Conservation (phyloP, 2,113 vertebrate genomes). For the Morone chrysops region DNA sequence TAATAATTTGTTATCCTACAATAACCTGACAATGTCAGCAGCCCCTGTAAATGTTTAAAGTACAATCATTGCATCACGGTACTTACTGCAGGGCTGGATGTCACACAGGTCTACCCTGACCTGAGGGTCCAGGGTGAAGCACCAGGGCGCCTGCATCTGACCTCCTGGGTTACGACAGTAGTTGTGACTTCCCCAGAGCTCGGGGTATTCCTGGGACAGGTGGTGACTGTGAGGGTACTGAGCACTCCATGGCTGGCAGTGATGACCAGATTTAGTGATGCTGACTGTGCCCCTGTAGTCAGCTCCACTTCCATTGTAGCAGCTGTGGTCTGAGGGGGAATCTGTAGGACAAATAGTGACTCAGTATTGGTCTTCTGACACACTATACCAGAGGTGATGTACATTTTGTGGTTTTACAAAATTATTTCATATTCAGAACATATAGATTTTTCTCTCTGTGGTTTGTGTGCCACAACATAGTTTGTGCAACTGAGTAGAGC, state of each 20-base stretch:
- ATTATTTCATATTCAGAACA: background rate
- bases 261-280: slow-evolving; percentile 91
- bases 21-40: background rate
- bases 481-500: background rate
- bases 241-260: slow-evolving; percentile 92
- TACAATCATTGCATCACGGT: slow-evolving; percentile 14
- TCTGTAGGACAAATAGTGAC: slow-evolving; percentile 67
- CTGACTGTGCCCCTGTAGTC: slow-evolving; percentile 92
- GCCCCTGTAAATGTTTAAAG: background rate
- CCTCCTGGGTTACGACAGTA: slow-evolving; percentile 97
- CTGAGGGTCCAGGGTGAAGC: slow-evolving; percentile 94
- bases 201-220: slow-evolving; percentile 89
- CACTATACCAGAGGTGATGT: background rate
- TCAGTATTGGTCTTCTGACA: slow-evolving; percentile 11
- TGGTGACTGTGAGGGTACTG: slow-evolving; percentile 93
- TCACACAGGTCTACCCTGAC: slow-evolving; percentile 95
- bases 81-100: slow-evolving; percentile 95
- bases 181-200: slow-evolving; percentile 92
- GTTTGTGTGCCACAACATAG: background rate
- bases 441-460: background rate
- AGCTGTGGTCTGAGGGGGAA: slow-evolving; percentile 89
- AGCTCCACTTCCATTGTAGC: slow-evolving; percentile 92
- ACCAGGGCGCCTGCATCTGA: slow-evolving; percentile 97
- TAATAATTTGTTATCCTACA: background rate
- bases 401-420: background rate